phyloP scores from a whole-genome alignment of 2,113 vertebrate species.

The Panthera uncia region DNA sequence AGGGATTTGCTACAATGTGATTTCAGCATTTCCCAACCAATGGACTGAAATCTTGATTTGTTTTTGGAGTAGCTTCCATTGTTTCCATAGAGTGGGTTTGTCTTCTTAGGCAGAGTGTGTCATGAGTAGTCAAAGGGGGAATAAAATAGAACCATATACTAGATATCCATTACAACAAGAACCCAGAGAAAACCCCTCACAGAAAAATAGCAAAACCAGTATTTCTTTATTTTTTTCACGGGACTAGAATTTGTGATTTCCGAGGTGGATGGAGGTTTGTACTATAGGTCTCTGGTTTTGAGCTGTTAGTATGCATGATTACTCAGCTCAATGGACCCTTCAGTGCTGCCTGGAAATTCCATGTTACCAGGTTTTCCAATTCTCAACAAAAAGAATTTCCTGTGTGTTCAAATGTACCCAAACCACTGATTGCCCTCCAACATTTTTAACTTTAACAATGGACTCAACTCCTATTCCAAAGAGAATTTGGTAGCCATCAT shows the following conservation, averaged over 20 bases:
- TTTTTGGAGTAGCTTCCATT: background rate
- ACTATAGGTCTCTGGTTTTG: background rate
- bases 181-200: background rate
- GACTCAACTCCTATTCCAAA: background rate
- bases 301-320: background rate
- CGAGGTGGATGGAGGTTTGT: background rate
- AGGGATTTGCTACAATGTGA: background rate
- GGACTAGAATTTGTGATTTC: background rate
- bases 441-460: background rate
- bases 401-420: background rate
- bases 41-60: background rate
- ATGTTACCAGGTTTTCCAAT: background rate
- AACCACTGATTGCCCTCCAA: background rate
- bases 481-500: background rate
- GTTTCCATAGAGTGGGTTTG: background rate
- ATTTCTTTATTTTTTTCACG: background rate
- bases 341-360: background rate
- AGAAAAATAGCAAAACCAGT: background rate
- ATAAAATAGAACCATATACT: background rate
- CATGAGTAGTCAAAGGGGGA: background rate
- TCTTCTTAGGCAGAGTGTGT: background rate
- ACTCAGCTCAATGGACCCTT: background rate
- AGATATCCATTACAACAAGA: background rate
- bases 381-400: slow-evolving; percentile 7
- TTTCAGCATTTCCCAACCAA: background rate